phyloP scores from a whole-genome alignment of 2,888 invertebrate species.

The Drosophila demipolita region DNA sequence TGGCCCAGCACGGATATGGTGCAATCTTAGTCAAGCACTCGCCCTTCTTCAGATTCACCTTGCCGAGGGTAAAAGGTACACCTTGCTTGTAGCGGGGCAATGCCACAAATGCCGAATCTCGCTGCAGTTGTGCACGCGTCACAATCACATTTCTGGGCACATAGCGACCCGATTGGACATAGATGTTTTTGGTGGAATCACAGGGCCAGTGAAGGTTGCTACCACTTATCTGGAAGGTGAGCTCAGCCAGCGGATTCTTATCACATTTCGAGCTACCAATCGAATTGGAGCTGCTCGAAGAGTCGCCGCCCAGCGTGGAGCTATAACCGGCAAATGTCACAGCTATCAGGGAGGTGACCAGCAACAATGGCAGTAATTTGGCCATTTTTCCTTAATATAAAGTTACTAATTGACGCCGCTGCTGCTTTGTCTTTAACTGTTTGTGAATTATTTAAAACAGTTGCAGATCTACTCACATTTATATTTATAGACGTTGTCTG shows the following conservation, averaged over 20 bases:
- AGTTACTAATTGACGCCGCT: not conserved
- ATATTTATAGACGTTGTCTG: conserved; percentile 55
- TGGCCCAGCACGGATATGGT: conserved; percentile 89
- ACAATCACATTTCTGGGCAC: conserved; percentile 87
- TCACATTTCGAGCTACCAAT: conserved; percentile 63
- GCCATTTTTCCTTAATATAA: conserved; percentile 36
- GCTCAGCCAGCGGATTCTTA: conserved; percentile 74
- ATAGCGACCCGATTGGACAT: conserved; percentile 87
- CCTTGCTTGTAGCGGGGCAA: conserved; percentile 88
- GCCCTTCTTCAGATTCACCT: conserved; percentile 86
- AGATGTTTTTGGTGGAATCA: conserved; percentile 87
- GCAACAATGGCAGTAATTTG: conserved; percentile 12
- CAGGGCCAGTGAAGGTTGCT: conserved; percentile 87
- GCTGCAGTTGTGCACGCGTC: conserved; percentile 87
- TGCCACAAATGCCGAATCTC: conserved; percentile 87
- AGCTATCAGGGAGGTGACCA: conserved; percentile 35
- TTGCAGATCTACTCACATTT: conserved; percentile 50
- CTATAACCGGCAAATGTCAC: conserved; percentile 28
- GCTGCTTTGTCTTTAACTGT: conserved; percentile 9
- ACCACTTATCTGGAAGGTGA: conserved; percentile 83
- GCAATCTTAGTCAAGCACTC: conserved; percentile 86
- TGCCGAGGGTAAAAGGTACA: conserved; percentile 87
- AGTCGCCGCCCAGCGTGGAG: conserved; percentile 24
- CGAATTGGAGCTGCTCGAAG: conserved; percentile 34
- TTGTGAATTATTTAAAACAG: conserved; percentile 51